Evolutionary conservation across 2,888 invertebrate genomes (phyloP), one percentile per base, ranked within the genome.

Genomic region (Eutolmus rufibarbis): DNA sequence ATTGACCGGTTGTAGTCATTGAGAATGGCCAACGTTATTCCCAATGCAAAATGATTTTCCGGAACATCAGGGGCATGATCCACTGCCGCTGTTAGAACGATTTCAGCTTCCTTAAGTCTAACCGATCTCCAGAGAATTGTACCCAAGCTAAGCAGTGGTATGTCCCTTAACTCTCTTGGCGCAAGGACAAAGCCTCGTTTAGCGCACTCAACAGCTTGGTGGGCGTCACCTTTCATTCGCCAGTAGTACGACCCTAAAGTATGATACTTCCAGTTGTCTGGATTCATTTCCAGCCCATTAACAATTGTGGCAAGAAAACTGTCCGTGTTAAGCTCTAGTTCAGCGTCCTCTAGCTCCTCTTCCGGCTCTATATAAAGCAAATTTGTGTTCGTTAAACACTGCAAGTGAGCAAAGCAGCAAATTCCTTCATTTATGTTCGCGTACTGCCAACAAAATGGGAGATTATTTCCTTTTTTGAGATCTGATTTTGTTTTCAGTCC

Each of bases 191-290:
- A 89, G 3, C 91, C 92, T 23, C 91, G 88, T 1, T 92, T 90
- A 0, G 92, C 92, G 87, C 92, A 92, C 84, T 92, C 91, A 8
- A 92, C 81, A 1, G 92, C 92, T 85, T 92, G 90, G 79, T 90
- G 87, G 0, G 91, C 92, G 88, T 91, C 91, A 12, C 92, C 92
- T 2, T 90, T 90, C 90, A 92, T 90, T 0, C 92, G 91, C 92
- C 92, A 92, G 87, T 91, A 92, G 82, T 91, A 92, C 0, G 92
- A 92, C 87, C 91, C 90, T 1, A 92, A 84, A 5, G 92, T 91
- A 87, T 92, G 91, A 84, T 91, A 91, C 79, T 91, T 91, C 92
- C 92, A 92, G 0, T 92, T 92, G 1, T 89, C 88, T 2, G 91
- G 91, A 74, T 90, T 90, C 19, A 91, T 90, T 74, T 87, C 86